A percentile compares a stretch with the other conserved stretches of the same genome.
phyloP scores from a whole-genome alignment of 2,113 vertebrate genomes.

The Otolemur garnettii region DNA sequence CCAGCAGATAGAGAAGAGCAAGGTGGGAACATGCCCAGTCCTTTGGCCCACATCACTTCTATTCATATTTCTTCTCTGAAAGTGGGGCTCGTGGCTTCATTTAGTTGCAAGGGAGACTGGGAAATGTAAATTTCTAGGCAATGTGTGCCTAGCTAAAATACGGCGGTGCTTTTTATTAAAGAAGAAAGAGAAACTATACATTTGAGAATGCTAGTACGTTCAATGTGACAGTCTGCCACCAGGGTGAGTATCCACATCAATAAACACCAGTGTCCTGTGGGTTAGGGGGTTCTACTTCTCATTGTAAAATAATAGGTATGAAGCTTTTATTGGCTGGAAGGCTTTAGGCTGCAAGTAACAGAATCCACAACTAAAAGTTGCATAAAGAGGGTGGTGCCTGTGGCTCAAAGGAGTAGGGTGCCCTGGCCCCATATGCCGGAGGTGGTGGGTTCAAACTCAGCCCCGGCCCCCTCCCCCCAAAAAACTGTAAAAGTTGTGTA shows the following conservation, averaged over 20 bases:
- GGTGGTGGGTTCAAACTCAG: too few species aligned
- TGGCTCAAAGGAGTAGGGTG: too few species aligned
- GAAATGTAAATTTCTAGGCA: slow-evolving; percentile 14
- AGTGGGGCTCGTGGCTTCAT: background rate
- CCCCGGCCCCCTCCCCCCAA: too few species aligned
- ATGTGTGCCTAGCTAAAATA: background rate
- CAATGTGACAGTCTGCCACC: background rate
- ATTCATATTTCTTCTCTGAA: background rate
- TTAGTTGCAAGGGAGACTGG: background rate
- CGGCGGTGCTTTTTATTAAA: background rate
- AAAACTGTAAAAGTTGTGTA: background rate
- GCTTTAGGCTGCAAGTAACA: background rate
- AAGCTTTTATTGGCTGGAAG: background rate
- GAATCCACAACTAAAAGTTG: background rate
- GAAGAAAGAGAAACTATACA: slow-evolving; percentile 32
- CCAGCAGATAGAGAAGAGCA: background rate
- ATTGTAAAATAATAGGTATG: background rate
- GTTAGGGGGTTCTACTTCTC: background rate
- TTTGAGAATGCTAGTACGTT: background rate
- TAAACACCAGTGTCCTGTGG: background rate
- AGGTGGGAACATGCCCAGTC: background rate
- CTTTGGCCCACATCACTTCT: background rate
- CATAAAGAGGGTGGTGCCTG: background rate
- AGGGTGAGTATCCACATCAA: background rate
- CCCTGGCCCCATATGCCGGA: too few species aligned